Conservation (phyloP, 2,113 vertebrate species). For the Petrocephalus microphthalmus region DNA sequence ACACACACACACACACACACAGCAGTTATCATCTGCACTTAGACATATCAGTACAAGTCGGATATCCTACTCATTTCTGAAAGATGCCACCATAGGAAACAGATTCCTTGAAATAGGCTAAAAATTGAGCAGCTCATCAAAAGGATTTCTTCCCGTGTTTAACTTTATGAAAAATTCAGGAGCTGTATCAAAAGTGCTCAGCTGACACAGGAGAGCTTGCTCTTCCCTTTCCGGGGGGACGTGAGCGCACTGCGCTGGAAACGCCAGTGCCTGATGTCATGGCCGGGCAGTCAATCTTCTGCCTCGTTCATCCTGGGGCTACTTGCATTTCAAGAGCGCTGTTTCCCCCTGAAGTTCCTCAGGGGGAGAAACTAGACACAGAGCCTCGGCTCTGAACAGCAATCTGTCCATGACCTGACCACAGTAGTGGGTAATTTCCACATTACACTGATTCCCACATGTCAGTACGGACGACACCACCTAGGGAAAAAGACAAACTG, state of each 20-base stretch:
- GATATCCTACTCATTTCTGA: background rate
- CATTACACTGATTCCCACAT: background rate
- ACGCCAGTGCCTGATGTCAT: background rate
- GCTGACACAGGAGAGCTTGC: background rate
- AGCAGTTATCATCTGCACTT: background rate
- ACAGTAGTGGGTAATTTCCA: conserved; percentile 6
- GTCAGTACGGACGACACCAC: background rate
- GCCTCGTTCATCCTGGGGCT: background rate
- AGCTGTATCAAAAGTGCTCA: background rate
- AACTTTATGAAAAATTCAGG: background rate
- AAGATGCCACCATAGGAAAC: background rate
- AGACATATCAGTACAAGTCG: background rate
- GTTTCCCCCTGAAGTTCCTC: background rate
- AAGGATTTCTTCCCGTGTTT: background rate
- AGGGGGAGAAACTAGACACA: background rate
- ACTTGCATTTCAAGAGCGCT: background rate
- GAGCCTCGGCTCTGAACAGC: background rate
- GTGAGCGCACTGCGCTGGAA: background rate
- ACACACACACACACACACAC: background rate
- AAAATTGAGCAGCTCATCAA: background rate
- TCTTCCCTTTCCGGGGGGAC: background rate
- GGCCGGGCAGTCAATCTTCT: background rate
- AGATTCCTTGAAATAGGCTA: background rate
- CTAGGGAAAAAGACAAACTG: background rate
- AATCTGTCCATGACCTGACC: background rate